phyloP scores from a whole-genome alignment of 2,113 vertebrate species.

The Gavialis gangeticus region DNA sequence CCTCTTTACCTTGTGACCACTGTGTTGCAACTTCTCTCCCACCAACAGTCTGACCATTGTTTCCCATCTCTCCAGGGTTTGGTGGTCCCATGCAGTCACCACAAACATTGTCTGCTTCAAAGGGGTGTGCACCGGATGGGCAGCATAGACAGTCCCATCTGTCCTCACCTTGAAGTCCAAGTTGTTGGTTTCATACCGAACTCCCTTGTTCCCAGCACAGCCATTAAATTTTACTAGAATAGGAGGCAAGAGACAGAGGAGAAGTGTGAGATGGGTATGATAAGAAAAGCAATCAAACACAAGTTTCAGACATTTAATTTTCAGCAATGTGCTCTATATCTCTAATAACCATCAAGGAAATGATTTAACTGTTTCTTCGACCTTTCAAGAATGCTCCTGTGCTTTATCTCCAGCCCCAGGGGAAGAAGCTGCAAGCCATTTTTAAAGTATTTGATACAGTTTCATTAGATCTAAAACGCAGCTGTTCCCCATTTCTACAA shows the following conservation, averaged over 20 bases:
- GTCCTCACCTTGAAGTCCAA: conserved; percentile 85
- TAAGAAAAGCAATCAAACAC: conserved; percentile 73
- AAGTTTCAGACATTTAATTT: conserved; percentile 72
- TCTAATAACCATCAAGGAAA: conserved; percentile 56
- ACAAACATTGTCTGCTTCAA: conserved; percentile 85
- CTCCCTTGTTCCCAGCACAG: conserved; percentile 85
- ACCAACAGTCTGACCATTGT: conserved; percentile 85
- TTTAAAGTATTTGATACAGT: conserved; percentile 35
- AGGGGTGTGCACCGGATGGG: conserved; percentile 79
- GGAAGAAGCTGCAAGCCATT: conserved; percentile 43
- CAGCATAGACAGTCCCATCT: conserved; percentile 87
- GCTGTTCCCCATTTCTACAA: conserved; percentile 63
- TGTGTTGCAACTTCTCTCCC: conserved; percentile 72
- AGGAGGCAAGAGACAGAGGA: conserved; percentile 52
- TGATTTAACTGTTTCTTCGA: conserved; percentile 52
- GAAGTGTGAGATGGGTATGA: conserved; percentile 49
- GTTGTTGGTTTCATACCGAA: conserved; percentile 87
- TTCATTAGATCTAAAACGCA: conserved; percentile 51
- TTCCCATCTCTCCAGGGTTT: conserved; percentile 83
- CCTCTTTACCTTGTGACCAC: conserved; percentile 81
- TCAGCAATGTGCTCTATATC: conserved; percentile 36
- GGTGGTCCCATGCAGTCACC: conserved; percentile 82
- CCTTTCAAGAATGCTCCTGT: conserved; percentile 61
- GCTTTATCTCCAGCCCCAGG: conserved; percentile 54
- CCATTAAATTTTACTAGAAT: conserved; percentile 90